Conservation (phyloP, 2,888 invertebrate genomes). For the Epirrita christyi region DNA sequence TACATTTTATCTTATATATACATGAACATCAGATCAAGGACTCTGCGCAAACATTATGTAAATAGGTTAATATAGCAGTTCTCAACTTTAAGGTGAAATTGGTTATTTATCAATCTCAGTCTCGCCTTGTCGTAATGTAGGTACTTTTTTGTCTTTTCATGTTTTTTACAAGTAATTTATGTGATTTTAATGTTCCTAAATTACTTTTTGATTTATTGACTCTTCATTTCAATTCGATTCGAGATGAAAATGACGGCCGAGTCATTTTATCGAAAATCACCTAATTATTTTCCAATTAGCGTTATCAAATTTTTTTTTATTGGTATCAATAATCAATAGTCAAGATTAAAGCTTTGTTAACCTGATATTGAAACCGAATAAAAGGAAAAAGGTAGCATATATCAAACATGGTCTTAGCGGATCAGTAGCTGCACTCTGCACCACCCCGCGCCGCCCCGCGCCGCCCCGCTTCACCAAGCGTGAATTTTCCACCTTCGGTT, state of each 20-base stretch:
- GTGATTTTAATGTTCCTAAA: constrained; percentile 63
- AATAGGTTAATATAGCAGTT: constrained; percentile 12
- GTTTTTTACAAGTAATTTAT: constrained; percentile 65
- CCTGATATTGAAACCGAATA: background rate
- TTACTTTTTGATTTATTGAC: constrained; percentile 56
- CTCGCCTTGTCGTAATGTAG: constrained; percentile 61
- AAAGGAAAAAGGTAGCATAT: background rate
- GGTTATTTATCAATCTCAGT: constrained; percentile 58
- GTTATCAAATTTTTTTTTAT: background rate
- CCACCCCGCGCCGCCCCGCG: constrained; percentile 25
- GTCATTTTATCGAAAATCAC: constrained; percentile 1
- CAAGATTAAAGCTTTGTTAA: background rate
- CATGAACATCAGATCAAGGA: background rate
- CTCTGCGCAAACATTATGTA: constrained; percentile 3
- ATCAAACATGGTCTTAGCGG: background rate
- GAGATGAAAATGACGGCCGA: constrained; percentile 15
- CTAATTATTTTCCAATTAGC: constrained; percentile 1
- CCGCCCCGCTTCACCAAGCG: constrained; percentile 72
- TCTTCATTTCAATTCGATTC: constrained; percentile 17
- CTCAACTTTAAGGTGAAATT: constrained; percentile 32
- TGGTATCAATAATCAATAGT: background rate
- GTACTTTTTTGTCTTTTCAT: constrained; percentile 65
- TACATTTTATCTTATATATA: constrained; percentile 4
- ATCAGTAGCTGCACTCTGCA: constrained; percentile 5
- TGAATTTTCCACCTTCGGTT: constrained; percentile 83